Percentiles rank a stretch among this genome's conserved stretches.
phyloP scores from a whole-genome alignment of 1,140 invertebrate species.

The Neelides sp. region DNA sequence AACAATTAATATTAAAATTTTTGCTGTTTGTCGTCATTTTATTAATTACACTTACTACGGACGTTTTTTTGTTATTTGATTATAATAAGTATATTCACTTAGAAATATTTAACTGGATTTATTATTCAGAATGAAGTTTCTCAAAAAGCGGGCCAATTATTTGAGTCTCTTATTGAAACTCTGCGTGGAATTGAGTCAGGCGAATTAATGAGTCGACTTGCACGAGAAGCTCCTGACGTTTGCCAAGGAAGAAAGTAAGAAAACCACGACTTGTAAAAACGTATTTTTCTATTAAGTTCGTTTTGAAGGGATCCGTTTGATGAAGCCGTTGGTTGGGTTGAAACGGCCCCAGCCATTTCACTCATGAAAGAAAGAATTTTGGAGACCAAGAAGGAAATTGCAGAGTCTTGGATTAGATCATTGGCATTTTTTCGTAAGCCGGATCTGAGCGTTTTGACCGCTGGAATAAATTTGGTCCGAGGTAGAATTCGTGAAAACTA shows the following conservation, averaged over 20 bases:
- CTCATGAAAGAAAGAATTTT: conserved; percentile 37
- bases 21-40: no score
- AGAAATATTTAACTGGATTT: neutral
- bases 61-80: no score
- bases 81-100: no score
- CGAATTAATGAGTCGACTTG: conserved; percentile 20
- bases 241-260: conserved; percentile 30
- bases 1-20: no score
- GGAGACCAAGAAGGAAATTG: conserved; percentile 28
- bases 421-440: conserved; percentile 39
- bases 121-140: conserved; percentile 17
- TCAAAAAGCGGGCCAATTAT: conserved; percentile 18
- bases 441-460: conserved; percentile 36
- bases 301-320: conserved; percentile 24
- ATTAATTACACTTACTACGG: no score
- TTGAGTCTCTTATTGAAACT: conserved; percentile 17
- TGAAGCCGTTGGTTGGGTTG: conserved; percentile 40
- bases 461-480: conserved; percentile 35
- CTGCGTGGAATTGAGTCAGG: conserved; percentile 15
- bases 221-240: conserved; percentile 23
- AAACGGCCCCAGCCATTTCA: conserved; percentile 35
- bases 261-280: neutral
- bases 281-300: neutral
- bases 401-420: conserved; percentile 39
- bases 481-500: conserved; percentile 31